Base-by-base conservation (phyloP, 2,113 vertebrate genomes). In the Erpornis zantholeuca region DNA sequence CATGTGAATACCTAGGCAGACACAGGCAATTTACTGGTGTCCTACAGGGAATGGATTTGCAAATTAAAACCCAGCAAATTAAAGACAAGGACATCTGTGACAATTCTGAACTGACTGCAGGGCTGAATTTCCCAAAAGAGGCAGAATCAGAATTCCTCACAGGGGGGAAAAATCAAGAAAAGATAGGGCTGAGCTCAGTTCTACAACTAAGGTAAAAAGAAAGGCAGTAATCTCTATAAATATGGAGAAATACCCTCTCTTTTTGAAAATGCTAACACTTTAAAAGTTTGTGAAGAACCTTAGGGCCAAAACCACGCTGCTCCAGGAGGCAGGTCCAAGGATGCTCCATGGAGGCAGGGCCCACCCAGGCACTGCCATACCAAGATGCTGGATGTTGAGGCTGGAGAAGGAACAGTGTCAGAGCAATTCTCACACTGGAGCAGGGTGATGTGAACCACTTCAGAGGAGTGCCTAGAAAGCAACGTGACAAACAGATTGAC, bases 51-150 rank as follows among this genome's bases (percentile, higher is more conserved):
- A 85, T 31, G 66, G 87, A 91, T 89, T 91, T 77, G 29, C 75
- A 91, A 94, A 95, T 96, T 91, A 91, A 95, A 94, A 91, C 18
- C 0, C 33, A 91, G 73, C 57, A 95, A 87, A 94, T 82, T 59
- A 90, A 96, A 95, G 57, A 63, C 80, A 95, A 95, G 94, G 91
- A 79, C 66, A 88, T 82, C 36, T 85, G 71, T 54, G 59, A 88
- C 36, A 71, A 84, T 85, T 82, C 47, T 50, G 78, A 85, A 82
- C n/a, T 65, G 42, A 50, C 29, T 69, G 54, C 24, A 89, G 42
- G 69, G 70, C 33, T 80, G 59, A 76, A 56, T 40, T 61, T 56
- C 25, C 23, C 33, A 79, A 45, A 45, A 69, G 65, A 91, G 70
- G 44, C 36, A 79, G 50, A 91, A 91, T 53, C 6, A 35, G 18